Conservation (phyloP, 2,113 vertebrate species). For the Perca schrenkii region DNA sequence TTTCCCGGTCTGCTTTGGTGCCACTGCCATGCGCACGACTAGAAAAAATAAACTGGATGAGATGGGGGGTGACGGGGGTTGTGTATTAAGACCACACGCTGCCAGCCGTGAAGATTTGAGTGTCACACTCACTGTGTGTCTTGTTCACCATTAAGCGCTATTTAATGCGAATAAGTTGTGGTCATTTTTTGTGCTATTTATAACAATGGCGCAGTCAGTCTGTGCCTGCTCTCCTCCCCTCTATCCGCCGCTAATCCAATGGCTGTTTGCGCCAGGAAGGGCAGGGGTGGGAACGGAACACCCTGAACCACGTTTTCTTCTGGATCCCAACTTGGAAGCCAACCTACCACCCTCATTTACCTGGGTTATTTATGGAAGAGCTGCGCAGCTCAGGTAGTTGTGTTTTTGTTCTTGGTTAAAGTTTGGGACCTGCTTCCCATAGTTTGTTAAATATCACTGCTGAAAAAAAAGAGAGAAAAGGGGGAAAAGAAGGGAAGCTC, state of each 20-base stretch:
- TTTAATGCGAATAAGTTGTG: constrained; percentile 57
- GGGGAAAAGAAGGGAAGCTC: constrained; percentile 10
- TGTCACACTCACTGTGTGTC: too few relatives aligned
- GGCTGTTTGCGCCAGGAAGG: constrained; percentile 81
- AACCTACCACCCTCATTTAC: constrained; percentile 27
- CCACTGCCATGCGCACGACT: not conserved
- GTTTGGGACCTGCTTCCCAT: constrained; percentile 39
- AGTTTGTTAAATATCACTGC: constrained; percentile 46
- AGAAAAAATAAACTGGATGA: not conserved
- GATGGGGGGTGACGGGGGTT: not conserved
- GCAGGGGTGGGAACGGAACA: constrained; percentile 76
- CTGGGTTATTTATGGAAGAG: constrained; percentile 60
- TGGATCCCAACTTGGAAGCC: constrained; percentile 62
- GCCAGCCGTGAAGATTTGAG: not conserved
- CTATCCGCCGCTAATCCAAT: constrained; percentile 83
- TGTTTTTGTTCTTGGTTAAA: constrained; percentile 44
- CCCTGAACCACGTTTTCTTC: constrained; percentile 74
- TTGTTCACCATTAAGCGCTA: too few relatives aligned
- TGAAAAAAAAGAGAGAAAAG: not conserved
- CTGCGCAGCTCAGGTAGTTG: constrained; percentile 58
- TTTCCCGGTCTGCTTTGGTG: not conserved
- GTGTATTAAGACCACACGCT: constrained; percentile 8
- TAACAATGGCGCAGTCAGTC: constrained; percentile 88
- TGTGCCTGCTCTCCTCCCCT: constrained; percentile 79
- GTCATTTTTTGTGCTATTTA: constrained; percentile 53